Conservation (phyloP, 2,113 vertebrate genomes). For the Sialia sialis region DNA sequence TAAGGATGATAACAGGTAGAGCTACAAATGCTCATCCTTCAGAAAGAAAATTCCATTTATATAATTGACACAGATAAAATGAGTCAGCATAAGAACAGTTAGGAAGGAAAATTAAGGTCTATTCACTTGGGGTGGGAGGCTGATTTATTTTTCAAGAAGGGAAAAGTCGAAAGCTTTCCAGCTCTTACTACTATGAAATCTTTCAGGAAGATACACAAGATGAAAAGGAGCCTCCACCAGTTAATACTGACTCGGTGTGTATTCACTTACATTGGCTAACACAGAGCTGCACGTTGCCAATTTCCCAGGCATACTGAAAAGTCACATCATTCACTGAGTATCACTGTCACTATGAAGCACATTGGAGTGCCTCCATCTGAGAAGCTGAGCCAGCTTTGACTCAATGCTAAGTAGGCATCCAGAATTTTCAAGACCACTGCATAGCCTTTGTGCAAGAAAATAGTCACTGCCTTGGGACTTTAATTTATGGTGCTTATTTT, state of each 20-base stretch:
- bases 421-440: neutral
- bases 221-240: neutral
- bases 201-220: neutral
- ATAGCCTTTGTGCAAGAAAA: neutral
- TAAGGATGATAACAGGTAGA: neutral
- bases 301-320: neutral
- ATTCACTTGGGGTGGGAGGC: neutral
- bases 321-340: neutral
- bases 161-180: neutral
- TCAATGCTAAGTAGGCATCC: neutral
- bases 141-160: neutral
- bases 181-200: neutral
- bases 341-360: neutral
- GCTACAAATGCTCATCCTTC: neutral
- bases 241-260: neutral
- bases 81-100: neutral
- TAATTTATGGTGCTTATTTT: neutral
- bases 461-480: neutral
- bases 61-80: neutral
- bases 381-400: slow-evolving; percentile 11
- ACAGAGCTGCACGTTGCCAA: neutral
- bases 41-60: neutral
- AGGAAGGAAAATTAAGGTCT: neutral
- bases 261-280: slow-evolving; percentile 3
- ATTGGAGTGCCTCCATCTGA: neutral